Conservation (phyloP, 2,113 vertebrate species). For the Phyllostomus hastatus region DNA sequence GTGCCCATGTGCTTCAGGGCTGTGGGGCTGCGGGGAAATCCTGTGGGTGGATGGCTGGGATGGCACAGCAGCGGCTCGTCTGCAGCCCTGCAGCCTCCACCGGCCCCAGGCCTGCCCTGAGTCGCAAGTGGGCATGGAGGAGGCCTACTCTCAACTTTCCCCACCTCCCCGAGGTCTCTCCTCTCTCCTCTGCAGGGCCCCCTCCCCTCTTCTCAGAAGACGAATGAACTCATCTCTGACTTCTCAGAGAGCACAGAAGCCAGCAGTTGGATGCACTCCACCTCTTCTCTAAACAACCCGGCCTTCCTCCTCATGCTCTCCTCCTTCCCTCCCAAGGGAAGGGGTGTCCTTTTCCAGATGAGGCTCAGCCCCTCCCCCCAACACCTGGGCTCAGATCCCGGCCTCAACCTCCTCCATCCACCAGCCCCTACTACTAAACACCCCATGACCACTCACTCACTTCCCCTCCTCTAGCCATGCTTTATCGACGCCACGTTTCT, state of each 20-base stretch:
- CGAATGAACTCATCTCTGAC: not conserved
- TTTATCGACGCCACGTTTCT: not conserved
- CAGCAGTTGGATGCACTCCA: not conserved
- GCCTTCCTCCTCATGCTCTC: not conserved
- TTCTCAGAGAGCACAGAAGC: not conserved
- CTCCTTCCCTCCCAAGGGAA: not conserved
- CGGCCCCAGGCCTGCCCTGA: rapidly evolving
- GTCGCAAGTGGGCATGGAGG: rapidly evolving
- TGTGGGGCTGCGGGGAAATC: rapidly evolving
- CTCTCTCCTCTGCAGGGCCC: not conserved
- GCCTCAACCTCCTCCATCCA: not conserved
- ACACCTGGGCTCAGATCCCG: not conserved
- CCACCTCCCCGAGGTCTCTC: not conserved
- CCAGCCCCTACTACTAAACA: not conserved
- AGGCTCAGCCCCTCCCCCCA: not conserved
- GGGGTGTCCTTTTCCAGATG: not conserved
- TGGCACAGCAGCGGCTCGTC: not conserved
- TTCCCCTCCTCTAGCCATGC: not conserved
- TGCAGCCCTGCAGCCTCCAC: not conserved
- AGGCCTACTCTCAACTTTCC: not conserved
- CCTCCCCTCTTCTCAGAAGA: not conserved
- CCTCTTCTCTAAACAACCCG: not conserved
- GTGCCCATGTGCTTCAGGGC: not conserved
- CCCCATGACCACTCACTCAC: not conserved
- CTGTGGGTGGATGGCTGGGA: rapidly evolving